Conservation (phyloP, 2,888 invertebrate species). For the Ceratothoa steindachneri region DNA sequence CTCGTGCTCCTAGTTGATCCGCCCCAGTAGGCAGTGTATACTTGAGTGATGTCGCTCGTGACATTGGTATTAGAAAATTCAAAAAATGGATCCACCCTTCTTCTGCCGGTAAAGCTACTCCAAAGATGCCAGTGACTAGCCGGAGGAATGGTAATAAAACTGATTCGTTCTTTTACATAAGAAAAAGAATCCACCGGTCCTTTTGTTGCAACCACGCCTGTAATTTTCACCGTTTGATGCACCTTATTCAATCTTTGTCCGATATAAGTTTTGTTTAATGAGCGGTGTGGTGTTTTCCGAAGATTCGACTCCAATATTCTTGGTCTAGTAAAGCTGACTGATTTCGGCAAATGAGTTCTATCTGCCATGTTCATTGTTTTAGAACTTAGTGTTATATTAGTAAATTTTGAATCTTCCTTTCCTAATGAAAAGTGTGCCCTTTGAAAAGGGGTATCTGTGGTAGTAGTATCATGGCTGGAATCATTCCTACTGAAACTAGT, state of each 20-base stretch:
- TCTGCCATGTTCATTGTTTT: background rate
- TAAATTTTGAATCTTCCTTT: background rate
- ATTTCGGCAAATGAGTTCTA: background rate
- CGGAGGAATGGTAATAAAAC: background rate
- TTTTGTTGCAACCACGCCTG: background rate
- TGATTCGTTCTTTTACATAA: background rate
- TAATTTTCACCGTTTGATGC: background rate
- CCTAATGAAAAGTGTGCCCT: background rate
- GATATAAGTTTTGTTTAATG: background rate
- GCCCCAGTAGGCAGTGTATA: background rate
- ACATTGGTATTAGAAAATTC: background rate
- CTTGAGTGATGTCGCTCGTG: background rate
- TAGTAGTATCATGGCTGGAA: too few relatives aligned
- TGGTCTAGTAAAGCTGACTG: background rate
- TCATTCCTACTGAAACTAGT: too few relatives aligned
- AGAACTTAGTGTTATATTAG: background rate
- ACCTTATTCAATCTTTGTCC: background rate
- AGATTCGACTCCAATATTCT: background rate
- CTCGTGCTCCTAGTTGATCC: background rate
- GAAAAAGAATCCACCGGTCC: background rate
- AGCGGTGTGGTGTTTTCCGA: background rate
- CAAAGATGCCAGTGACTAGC: background rate
- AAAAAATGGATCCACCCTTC: background rate
- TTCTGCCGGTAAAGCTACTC: background rate
- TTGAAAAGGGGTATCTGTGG: too few relatives aligned